A percentile compares a stretch with the other conserved stretches of the same genome.
phyloP scores from a whole-genome alignment of 2,113 vertebrate genomes.

The Empidonax alnorum region DNA sequence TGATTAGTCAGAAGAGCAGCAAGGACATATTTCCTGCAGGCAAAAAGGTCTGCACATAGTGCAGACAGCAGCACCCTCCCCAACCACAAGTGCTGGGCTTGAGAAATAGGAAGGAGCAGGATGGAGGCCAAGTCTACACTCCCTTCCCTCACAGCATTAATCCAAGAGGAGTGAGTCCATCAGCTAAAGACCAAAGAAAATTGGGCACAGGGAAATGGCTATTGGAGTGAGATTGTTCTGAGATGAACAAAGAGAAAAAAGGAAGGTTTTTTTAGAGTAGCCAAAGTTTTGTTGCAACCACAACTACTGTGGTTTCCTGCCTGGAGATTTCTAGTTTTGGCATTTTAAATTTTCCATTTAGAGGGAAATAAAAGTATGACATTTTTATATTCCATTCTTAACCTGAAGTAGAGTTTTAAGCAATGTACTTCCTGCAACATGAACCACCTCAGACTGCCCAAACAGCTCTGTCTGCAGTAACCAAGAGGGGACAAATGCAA shows the following conservation, averaged over 20 bases:
- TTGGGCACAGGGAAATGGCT: not conserved
- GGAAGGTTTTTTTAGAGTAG: not conserved
- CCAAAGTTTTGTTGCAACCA: not conserved
- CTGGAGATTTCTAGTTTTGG: not conserved
- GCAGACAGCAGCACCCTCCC: not conserved
- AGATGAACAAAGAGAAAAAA: not conserved
- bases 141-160: not conserved
- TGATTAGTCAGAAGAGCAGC: not conserved
- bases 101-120: not conserved
- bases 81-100: rapidly evolving
- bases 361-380: rapidly evolving
- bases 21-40: not conserved
- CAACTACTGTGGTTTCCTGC: not conserved
- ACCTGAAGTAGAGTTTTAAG: not conserved
- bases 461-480: not conserved
- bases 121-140: rapidly evolving
- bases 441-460: not conserved
- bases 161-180: not conserved
- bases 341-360: not conserved
- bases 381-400: not conserved
- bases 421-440: not conserved
- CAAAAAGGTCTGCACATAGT: rapidly evolving
- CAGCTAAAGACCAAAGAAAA: not conserved
- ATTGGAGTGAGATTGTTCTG: not conserved
- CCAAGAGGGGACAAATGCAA: not conserved